Evolutionary conservation across 2,113 vertebrate genomes (phyloP).

Genomic region (Petromus typicus): DNA sequence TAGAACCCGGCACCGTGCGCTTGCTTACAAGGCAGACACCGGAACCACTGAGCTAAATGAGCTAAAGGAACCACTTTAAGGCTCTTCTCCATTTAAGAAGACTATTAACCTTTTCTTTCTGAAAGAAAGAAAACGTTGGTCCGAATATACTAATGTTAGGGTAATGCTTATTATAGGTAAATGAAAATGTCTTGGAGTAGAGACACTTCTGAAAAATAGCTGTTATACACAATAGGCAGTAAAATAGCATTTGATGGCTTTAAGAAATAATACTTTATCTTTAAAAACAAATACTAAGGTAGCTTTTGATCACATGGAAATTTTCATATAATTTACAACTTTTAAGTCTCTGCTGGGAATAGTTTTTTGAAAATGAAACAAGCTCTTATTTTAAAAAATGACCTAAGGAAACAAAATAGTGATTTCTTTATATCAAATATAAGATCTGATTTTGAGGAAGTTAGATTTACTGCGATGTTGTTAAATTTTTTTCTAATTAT

Average conservation of each 20-base stretch:
- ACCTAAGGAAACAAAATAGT: neutral
- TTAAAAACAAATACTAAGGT: constrained; percentile 36
- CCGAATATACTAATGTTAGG: neutral
- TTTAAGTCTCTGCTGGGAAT: neutral
- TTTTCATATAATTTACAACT: neutral
- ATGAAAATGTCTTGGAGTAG: constrained; percentile 31
- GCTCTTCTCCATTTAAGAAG: neutral
- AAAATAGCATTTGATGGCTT: constrained; percentile 20
- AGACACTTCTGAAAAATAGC: constrained; percentile 3
- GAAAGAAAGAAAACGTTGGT: neutral
- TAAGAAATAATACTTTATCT: constrained; percentile 23
- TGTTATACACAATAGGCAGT: neutral
- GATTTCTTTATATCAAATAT: constrained; percentile 38
- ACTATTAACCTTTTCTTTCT: constrained; percentile 47
- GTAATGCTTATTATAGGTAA: constrained; percentile 2
- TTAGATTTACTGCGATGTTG: constrained; percentile 17
- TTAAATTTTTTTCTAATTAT: constrained; percentile 33
- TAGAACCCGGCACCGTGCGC: too few species aligned
- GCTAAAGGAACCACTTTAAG: too few species aligned
- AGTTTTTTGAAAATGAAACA: constrained; percentile 45
- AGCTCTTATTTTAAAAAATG: constrained; percentile 41
- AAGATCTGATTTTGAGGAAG: constrained; percentile 51
- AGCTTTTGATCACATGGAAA: neutral
- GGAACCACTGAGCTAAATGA: too few species aligned
- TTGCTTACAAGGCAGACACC: too few species aligned